Evolutionary conservation across 2,888 invertebrate species (phyloP), one percentile per base, ranked within the genome.

Genomic region (Tetramorium bicarinatum): DNA sequence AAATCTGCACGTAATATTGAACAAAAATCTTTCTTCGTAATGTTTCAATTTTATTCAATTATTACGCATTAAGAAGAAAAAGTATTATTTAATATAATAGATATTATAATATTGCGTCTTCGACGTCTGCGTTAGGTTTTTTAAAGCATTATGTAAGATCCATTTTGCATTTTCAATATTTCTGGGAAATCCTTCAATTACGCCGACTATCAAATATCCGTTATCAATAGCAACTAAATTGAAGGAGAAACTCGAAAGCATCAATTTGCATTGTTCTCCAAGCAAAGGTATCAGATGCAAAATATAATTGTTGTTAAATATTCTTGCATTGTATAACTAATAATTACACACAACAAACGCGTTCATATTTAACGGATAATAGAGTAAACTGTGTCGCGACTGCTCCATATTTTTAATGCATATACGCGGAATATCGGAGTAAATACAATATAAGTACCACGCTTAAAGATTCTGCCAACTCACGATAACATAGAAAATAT

Each of bases 221-320:
- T 64, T 59, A 52, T 52, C 18, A 49, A 49, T 11, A 18, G 11
- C 6, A 61, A 76, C 18, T 49, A 38, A 64, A n/a, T 9, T 34
- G n/a, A 38, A 49, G 21, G 9, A 47, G 67, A 18, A 69, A 52
- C n/a, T 8, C 69, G 69, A 56, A 25, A 54, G 38, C 34, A 8
- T 34, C 15, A 49, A 34, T 64, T 76, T 52, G 8, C 38, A 38
- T 9, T 61, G 15, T 18, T 64, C 1, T 7, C 13, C n/a, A 41
- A 64, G 21, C 9, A 11, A 52, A n/a, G 52, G 25, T 34, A 11
- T 49, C 49, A n/a, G 1, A 41, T 54, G 0, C 13, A 64, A 76
- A 76, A 41, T 52, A 11, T 75, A 75, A 66, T 77, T 15, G 66
- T 29, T 29, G 15, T 3, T 13, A 67, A 67, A 77, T 34, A 52